Evolutionary conservation across 2,113 vertebrate genomes (phyloP), one percentile per base, ranked within the genome.

Genomic region (Anser cygnoides): DNA sequence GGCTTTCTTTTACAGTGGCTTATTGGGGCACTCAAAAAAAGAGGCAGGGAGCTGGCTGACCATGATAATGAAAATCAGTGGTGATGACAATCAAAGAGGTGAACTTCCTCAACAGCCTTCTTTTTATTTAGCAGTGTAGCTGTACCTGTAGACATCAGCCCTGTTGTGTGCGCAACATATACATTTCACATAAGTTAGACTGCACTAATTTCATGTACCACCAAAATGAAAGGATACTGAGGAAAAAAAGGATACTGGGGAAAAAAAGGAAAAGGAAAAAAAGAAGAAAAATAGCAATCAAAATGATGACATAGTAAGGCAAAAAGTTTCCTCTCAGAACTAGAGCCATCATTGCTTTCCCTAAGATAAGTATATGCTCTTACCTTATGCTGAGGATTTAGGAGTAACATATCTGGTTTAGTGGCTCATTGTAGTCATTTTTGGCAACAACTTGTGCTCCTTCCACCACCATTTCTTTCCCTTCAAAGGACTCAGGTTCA

Each of bases 201-300:
- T 0, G 1, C 13, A 39, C 10, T 52, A 70, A 67, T 72, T 67
- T 78, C 43, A 75, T 11, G 22, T 18, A 46, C 15, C 61, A 33
- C 29, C 5, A 41, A 54, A 6, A 58, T 17, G 14, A 87, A 91
- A 55, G 0, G 0, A 29, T 22, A 59, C 3, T 18, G 8, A 2
- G 9, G 10, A 35, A 29, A 37, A 21, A 87, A 91, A 55, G 0
- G 0, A 29, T 22, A 59, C 3, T 21, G 10, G 4, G 12, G 10
- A 35, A 29, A 37, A 21, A 46, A 82, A 61, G n/a, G 49, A 33
- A 23, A 28, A 41, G 41, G 17, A 18, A 31, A 10, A 31, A 23
- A 39, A 41, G 26, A 4, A 39, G 16, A 16, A 59, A 29, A 52
- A 52, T 13, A 50, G 26, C 8, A 41, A 58, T 71, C 13, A 73